phyloP scores from a whole-genome alignment of 2,888 invertebrate species.

The Cephus sareptanus region DNA sequence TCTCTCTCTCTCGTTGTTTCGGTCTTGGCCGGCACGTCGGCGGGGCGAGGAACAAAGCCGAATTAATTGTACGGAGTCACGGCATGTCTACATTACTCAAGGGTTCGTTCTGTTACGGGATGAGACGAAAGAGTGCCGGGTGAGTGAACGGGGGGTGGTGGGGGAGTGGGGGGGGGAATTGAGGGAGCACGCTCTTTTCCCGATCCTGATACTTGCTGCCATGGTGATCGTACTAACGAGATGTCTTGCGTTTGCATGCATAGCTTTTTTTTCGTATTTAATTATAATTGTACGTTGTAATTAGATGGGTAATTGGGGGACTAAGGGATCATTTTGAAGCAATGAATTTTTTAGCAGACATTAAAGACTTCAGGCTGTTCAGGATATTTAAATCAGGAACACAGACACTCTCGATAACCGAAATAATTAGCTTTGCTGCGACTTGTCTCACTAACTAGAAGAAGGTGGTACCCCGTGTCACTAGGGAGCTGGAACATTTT shows the following conservation, averaged over 20 bases:
- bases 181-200: conserved; percentile 4
- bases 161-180: conserved; percentile 9
- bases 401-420: not conserved
- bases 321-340: not conserved
- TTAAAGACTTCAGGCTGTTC: not conserved
- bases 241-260: not conserved
- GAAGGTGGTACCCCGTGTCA: not conserved
- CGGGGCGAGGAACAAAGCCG: conserved; percentile 29
- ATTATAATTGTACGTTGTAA: not conserved
- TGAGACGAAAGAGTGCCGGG: conserved; percentile 13
- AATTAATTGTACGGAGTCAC: conserved; percentile 54
- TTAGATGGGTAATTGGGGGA: not conserved
- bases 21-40: not conserved
- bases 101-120: conserved; percentile 20
- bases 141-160: not conserved
- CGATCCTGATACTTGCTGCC: not conserved
- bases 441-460: not conserved
- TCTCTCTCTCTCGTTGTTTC: not conserved
- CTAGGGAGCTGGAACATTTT: not conserved
- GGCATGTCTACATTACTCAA: conserved; percentile 54
- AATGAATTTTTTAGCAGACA: not conserved
- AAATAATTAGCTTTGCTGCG: not conserved
- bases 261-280: not conserved
- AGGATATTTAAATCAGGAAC: not conserved
- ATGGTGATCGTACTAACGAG: not conserved